phyloP scores from a whole-genome alignment of 2,888 invertebrate species.

The Drosophila kuntzei region DNA sequence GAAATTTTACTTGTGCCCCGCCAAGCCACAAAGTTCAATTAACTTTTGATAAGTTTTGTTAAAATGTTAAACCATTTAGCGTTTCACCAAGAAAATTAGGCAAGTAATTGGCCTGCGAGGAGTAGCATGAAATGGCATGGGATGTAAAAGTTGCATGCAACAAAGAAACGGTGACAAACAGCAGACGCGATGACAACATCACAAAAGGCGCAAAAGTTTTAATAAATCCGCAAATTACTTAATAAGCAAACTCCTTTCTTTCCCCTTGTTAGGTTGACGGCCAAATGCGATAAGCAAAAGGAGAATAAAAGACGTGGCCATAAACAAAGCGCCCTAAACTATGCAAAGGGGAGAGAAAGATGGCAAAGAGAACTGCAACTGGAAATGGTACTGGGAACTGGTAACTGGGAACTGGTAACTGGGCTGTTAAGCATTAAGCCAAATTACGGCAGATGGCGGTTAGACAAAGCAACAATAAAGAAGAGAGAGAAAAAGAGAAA shows the following conservation, averaged over 20 bases:
- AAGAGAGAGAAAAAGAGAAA: neutral
- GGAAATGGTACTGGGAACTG: constrained; percentile 8
- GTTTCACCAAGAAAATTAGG: constrained; percentile 67
- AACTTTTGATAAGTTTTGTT: constrained; percentile 9
- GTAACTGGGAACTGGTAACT: constrained; percentile 26
- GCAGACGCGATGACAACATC: constrained; percentile 37
- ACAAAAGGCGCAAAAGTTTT: constrained; percentile 73
- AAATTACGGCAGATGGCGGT: constrained; percentile 70
- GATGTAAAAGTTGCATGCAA: neutral
- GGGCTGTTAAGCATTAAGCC: constrained; percentile 56
- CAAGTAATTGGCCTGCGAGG: constrained; percentile 60
- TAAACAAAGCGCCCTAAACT: constrained; percentile 71
- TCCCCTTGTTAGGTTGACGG: constrained; percentile 20
- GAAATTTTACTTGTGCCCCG: neutral
- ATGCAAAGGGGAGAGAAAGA: constrained; percentile 29
- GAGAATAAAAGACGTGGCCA: constrained; percentile 35
- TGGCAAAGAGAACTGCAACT: neutral
- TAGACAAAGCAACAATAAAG: constrained; percentile 44
- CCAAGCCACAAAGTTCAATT: constrained; percentile 34
- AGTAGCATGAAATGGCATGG: neutral
- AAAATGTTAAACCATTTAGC: constrained; percentile 26
- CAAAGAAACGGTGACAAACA: constrained; percentile 7
- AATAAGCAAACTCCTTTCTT: constrained; percentile 64
- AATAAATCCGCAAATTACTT: constrained; percentile 80
- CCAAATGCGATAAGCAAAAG: constrained; percentile 44